A percentile compares a stretch with the other conserved stretches of the same genome.
These are phyloP conservation scores for Ascaphus truei DNA, from an alignment of 2,113 vertebrate genomes.

Conservation along the genomic window DNA sequence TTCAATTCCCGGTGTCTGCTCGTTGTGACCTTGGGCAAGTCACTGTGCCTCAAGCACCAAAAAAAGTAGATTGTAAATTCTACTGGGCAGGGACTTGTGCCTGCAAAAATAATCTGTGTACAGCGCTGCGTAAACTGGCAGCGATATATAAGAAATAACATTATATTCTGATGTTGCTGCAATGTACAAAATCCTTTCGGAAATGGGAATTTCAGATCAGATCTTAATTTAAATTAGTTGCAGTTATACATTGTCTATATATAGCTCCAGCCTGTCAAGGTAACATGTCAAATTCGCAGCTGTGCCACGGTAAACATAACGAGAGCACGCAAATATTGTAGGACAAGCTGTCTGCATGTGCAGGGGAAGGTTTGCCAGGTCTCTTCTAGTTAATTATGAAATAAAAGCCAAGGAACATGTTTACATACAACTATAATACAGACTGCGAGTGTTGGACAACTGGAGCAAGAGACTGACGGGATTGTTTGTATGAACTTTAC, in stretches of 20 bases:
- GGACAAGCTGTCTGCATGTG: background rate
- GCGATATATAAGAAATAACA: no score
- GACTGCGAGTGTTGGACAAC: background rate
- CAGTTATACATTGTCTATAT: constrained; percentile 19
- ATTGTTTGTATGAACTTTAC: background rate
- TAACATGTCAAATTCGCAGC: constrained; percentile 1
- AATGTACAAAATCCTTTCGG: no score
- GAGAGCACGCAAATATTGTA: constrained; percentile 16
- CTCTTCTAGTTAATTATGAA: background rate
- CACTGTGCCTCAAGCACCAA: no score
- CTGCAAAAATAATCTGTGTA: background rate
- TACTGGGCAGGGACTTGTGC: no score
- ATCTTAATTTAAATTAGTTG: constrained; percentile 13
- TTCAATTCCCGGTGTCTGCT: no score
- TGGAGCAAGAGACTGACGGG: background rate
- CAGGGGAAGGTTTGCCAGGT: background rate
- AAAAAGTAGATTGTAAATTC: no score
- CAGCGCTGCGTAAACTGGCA: no score
- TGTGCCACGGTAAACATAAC: background rate
- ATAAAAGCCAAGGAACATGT: background rate
- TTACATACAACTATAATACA: background rate
- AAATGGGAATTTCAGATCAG: constrained; percentile 14
- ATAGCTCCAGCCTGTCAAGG: background rate
- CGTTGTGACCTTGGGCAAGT: no score
- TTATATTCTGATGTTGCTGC: no score